phyloP scores from a whole-genome alignment of 2,113 vertebrate species.

The Melospiza georgiana region DNA sequence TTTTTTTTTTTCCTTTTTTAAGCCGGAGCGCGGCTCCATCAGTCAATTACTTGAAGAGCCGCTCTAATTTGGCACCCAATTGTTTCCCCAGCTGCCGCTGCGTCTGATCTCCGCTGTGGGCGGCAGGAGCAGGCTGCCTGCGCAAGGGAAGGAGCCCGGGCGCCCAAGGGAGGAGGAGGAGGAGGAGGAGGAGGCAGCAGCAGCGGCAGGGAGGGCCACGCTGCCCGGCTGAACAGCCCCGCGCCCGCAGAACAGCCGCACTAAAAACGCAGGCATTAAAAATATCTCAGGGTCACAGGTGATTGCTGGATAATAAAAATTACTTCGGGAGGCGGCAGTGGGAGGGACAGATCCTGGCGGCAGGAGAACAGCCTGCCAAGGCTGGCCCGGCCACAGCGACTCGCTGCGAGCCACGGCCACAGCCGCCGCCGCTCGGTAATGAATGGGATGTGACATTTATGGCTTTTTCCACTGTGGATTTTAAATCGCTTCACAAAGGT shows the following conservation, averaged over 20 bases:
- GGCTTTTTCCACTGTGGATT: conserved; percentile 36
- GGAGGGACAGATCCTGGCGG: neutral
- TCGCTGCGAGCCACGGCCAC: neutral
- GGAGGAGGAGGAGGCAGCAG: neutral
- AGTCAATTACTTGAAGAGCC: conserved; percentile 58
- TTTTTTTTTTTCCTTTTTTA: neutral
- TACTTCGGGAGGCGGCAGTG: neutral
- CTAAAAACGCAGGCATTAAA: neutral
- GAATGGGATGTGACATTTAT: conserved; percentile 41
- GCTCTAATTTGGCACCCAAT: conserved; percentile 63
- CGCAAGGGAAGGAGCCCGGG: conserved; percentile 15
- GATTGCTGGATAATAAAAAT: neutral
- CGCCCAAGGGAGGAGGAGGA: neutral
- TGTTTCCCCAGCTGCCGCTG: conserved; percentile 74
- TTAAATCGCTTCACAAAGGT: conserved; percentile 32
- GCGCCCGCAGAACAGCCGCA: neutral
- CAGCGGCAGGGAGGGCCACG: neutral
- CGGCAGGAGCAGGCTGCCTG: conserved; percentile 59
- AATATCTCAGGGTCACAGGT: neutral
- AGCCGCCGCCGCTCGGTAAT: neutral
- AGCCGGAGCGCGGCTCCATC: conserved; percentile 5
- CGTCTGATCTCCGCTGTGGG: conserved; percentile 12
- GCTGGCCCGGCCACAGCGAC: neutral
- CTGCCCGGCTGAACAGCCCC: neutral
- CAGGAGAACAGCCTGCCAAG: neutral